Evolutionary conservation across 2,113 vertebrate species (phyloP).

Genomic region (Vicugna pacos): DNA sequence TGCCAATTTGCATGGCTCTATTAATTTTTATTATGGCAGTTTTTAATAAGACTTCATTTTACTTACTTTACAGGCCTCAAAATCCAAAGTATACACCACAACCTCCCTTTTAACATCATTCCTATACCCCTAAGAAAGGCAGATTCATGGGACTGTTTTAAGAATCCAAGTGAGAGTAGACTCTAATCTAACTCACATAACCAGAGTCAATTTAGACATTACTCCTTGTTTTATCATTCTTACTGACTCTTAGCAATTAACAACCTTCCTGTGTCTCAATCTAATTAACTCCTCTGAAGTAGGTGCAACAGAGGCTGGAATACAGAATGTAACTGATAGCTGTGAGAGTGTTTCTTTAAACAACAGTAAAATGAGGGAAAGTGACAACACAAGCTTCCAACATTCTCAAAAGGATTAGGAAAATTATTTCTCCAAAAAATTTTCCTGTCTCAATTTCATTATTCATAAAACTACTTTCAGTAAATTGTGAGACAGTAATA

Average conservation of each 20-base stretch:
- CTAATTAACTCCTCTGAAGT: conserved; percentile 65
- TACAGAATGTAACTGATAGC: neutral
- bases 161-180: conserved; percentile 35
- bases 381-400: conserved; percentile 48
- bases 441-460: conserved; percentile 49
- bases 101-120: conserved; percentile 43
- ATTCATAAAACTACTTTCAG: conserved; percentile 62
- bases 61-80: conserved; percentile 38
- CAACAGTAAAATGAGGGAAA: conserved; percentile 37
- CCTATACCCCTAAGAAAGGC: neutral
- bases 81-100: conserved; percentile 31
- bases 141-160: conserved; percentile 23
- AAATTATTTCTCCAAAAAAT: conserved; percentile 56
- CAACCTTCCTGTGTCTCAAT: conserved; percentile 32
- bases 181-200: conserved; percentile 31
- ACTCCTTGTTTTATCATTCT: conserved; percentile 47
- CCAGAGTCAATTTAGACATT: conserved; percentile 46
- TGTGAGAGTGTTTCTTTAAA: conserved; percentile 50
- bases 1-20: conserved; percentile 35
- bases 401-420: neutral
- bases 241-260: conserved; percentile 51
- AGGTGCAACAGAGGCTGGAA: neutral
- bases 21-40: conserved; percentile 40
- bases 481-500: conserved; percentile 61
- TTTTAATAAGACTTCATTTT: conserved; percentile 56